Conservation (phyloP, 2,797 vertebrate species). For the Halcyon chelicuti region DNA sequence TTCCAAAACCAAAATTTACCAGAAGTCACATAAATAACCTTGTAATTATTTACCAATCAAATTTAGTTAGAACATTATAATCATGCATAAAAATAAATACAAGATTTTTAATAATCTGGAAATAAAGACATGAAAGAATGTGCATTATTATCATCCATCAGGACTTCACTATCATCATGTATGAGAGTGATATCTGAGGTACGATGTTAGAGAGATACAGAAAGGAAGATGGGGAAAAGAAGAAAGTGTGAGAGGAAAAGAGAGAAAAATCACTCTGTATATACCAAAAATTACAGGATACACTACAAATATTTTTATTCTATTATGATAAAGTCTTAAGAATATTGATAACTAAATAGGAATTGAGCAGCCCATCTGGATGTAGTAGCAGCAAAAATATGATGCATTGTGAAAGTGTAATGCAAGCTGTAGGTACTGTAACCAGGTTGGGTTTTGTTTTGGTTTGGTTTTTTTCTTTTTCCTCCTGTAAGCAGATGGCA, state of each 20-base stretch:
- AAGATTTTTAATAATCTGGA: not conserved
- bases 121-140: not conserved
- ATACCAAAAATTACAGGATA: not conserved
- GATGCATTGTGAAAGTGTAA: not conserved
- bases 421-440: not conserved
- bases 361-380: not conserved
- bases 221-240: accelerated
- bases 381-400: not conserved
- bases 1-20: not conserved
- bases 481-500: not conserved
- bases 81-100: not conserved
- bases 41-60: not conserved
- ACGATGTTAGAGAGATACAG: not conserved
- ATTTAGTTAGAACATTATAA: not conserved
- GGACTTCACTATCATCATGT: not conserved
- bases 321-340: not conserved
- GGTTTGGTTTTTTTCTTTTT: not conserved
- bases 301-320: not conserved
- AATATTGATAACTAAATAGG: not conserved
- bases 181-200: not conserved
- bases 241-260: not conserved
- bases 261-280: not conserved
- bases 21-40: not conserved
- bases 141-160: not conserved
- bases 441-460: not conserved